Evolutionary conservation across 1,140 invertebrate genomes (phyloP), one percentile per base, ranked within the genome.

Genomic region (Pseudachorutes palmiensis): DNA sequence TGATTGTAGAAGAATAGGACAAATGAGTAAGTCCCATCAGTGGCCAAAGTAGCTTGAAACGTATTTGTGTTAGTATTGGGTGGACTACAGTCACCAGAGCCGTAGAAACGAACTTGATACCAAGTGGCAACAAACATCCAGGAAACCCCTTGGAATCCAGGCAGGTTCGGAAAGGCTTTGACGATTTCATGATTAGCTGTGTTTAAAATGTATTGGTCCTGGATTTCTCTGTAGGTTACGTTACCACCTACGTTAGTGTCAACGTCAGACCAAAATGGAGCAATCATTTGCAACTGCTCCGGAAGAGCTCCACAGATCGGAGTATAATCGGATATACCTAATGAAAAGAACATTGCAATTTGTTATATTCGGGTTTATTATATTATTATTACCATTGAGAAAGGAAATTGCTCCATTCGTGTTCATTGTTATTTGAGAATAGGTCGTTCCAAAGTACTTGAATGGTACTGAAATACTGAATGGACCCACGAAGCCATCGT

Each of bases 401-500:
- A 58, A 58, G 5, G 55, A 58, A 58, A 58, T 58, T 5, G 55
- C 55, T 58, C 55, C 55, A 58, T 58, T 58, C n/a, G n/a, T 58
- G 28, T 58, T 58, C 5, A 58, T 22, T 5, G 28, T 24, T 5
- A 58, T 12, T 9, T 22, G 5, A 29, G n/a, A 29, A 29, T 78
- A 77, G 65, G 81, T 79, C 36, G 81, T 77, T 67, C 81, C 79
- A 67, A 81, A 80, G 58, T 81, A 80, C 9, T 80, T 79, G 12
- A 79, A 80, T 0, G 77, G 78, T 48, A 51, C 28, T 12, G 55
- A 24, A 22, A 58, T 24, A 22, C 5, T 5, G 22, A 58, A 22
- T 58, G 55, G 55, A 9, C 55, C 55, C 55, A 29, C 28, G 55
- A 58, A 58, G 5, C 55, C 55, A 29, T 58, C 55, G 22, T 58